A percentile compares a stretch with the other conserved stretches of the same genome.
Evolutionary conservation across 2,888 invertebrate genomes (phyloP).

Genomic region (Lamellibrachia satsuma): DNA sequence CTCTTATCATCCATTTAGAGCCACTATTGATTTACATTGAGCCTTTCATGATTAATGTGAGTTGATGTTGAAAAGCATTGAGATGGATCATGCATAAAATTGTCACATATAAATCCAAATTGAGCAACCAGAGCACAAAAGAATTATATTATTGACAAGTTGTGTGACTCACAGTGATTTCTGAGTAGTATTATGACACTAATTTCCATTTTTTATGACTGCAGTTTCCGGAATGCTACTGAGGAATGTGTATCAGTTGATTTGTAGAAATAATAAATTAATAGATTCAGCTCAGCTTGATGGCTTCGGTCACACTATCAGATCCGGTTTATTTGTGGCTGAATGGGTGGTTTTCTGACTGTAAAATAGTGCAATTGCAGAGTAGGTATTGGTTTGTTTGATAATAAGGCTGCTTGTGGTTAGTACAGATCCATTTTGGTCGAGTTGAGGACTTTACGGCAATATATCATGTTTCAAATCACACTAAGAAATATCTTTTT

Average conservation of each 20-base stretch:
- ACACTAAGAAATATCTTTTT: too few species aligned
- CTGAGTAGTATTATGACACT: background rate
- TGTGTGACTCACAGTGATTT: background rate
- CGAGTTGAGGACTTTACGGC: background rate
- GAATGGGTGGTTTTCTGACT: background rate
- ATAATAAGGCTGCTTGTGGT: background rate
- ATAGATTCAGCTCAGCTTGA: background rate
- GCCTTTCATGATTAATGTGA: background rate
- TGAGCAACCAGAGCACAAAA: background rate
- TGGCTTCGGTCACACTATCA: background rate
- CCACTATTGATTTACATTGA: background rate
- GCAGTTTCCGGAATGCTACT: background rate
- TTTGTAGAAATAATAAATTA: background rate
- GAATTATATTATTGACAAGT: background rate
- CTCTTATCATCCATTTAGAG: background rate
- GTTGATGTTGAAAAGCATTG: background rate
- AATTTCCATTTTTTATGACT: slow-evolving; percentile 5
- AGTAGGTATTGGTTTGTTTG: background rate
- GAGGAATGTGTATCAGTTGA: background rate
- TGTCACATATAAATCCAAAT: background rate
- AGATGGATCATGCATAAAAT: slow-evolving; percentile 6
- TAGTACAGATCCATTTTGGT: background rate
- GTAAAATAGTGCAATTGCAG: background rate
- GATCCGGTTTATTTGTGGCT: background rate
- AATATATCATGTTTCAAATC: too few species aligned